Conservation (phyloP, 2,113 vertebrate genomes). For the Orcinus orca region DNA sequence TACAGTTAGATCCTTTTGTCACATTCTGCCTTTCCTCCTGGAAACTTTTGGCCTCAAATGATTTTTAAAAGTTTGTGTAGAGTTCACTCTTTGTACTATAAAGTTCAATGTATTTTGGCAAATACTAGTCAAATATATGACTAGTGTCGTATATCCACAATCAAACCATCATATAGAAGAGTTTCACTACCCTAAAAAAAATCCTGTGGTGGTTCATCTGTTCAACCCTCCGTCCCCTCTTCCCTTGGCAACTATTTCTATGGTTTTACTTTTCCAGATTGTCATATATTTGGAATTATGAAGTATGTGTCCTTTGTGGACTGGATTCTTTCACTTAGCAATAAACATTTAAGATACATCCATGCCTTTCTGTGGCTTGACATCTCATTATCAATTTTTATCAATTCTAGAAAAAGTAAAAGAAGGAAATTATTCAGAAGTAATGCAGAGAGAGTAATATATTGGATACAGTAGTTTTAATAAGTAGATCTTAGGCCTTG, state of each 20-base stretch:
- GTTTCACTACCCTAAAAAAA: not conserved
- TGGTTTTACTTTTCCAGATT: not conserved
- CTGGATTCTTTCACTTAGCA: not conserved
- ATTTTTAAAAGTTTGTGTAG: not conserved
- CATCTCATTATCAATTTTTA: not conserved
- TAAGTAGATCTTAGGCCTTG: not conserved
- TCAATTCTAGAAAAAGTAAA: not conserved
- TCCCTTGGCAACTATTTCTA: not conserved
- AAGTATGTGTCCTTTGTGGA: not conserved
- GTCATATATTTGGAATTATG: not conserved
- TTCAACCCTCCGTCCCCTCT: not conserved
- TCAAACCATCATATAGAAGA: not conserved
- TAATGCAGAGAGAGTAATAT: not conserved
- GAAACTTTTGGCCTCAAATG: not conserved
- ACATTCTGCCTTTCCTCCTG: not conserved
- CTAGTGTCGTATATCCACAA: not conserved
- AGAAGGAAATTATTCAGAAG: conserved; percentile 4
- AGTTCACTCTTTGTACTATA: not conserved
- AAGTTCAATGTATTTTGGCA: not conserved
- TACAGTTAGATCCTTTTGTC: not conserved
- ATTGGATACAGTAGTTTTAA: not conserved
- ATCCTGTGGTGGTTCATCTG: not conserved
- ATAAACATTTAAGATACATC: not conserved
- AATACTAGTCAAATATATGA: not conserved
- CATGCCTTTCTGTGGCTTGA: not conserved